These are phyloP conservation scores for Stenopsyche tienmushanensis DNA, from an alignment of 1,140 invertebrate species.

Conservation along the genomic window DNA sequence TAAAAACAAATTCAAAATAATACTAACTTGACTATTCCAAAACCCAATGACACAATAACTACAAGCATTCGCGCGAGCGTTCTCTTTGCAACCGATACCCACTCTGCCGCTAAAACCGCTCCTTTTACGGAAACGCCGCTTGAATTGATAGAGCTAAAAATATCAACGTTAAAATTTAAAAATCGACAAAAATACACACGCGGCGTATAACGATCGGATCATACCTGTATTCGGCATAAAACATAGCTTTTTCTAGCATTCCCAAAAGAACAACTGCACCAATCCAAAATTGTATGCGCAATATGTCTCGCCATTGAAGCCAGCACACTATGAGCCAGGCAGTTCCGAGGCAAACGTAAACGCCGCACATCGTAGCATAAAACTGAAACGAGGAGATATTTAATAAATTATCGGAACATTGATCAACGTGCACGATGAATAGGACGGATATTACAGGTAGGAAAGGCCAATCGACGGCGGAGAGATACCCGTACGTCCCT, in stretches of 20 bases:
- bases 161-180: no score
- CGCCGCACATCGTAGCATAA: conserved; percentile 86
- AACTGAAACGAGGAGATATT: no score
- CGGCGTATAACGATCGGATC: not conserved
- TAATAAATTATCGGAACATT: not conserved
- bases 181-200: not conserved
- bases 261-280: conserved; percentile 85
- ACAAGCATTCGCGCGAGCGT: conserved; percentile 90
- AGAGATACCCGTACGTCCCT: conserved; percentile 68
- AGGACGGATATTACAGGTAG: conserved; percentile 56
- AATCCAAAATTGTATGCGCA: conserved; percentile 96
- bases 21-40: conserved; percentile 91
- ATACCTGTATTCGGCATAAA: conserved; percentile 78
- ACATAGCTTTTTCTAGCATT: conserved; percentile 83
- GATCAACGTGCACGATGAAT: not conserved
- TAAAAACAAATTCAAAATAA: conserved; percentile 33
- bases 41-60: conserved; percentile 90
- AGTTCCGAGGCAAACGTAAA: conserved; percentile 82
- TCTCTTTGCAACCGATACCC: conserved; percentile 81
- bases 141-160: conserved; percentile 68
- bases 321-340: conserved; percentile 83
- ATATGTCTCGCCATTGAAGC: conserved; percentile 84
- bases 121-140: conserved; percentile 68
- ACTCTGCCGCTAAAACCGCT: conserved; percentile 78
- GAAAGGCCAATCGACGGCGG: conserved; percentile 73